These are phyloP conservation scores for Ariolimax columbianus DNA, from an alignment of 2,888 invertebrate genomes.

Conservation along the genomic window DNA sequence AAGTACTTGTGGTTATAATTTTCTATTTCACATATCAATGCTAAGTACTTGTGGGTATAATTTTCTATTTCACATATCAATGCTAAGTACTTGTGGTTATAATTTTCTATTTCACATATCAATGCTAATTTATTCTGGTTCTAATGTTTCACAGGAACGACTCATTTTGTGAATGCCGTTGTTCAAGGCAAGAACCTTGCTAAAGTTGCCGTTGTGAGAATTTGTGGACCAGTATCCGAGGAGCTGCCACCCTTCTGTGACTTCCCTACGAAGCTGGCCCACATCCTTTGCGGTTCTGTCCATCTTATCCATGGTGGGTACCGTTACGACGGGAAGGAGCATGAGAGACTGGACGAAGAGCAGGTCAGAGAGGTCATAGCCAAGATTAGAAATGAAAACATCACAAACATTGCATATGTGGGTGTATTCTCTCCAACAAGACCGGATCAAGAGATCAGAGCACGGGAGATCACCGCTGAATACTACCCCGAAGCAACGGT, in stretches of 20 bases:
- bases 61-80: background rate
- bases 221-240: constrained; percentile 71
- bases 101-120: background rate
- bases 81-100: background rate
- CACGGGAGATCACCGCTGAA: constrained; percentile 57
- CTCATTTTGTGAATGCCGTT: constrained; percentile 76
- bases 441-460: constrained; percentile 65
- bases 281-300: constrained; percentile 58
- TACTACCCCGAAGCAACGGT: constrained; percentile 66
- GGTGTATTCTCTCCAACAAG: constrained; percentile 73
- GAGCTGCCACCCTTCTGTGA: constrained; percentile 72
- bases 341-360: constrained; percentile 60
- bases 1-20: too few relatives aligned
- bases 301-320: constrained; percentile 71
- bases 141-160: constrained; percentile 64
- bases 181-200: constrained; percentile 69
- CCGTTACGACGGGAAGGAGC: constrained; percentile 70
- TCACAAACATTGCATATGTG: constrained; percentile 68
- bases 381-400: constrained; percentile 56
- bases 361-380: constrained; percentile 63
- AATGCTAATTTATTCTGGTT: background rate
- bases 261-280: constrained; percentile 65
- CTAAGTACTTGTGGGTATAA: too few relatives aligned
- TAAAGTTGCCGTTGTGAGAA: constrained; percentile 70
- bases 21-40: too few relatives aligned